These are phyloP conservation scores for Hexactinellida sp. DNA, from an alignment of 37 sponge, comb jelly and placozoan species.

Conservation along the genomic window DNA sequence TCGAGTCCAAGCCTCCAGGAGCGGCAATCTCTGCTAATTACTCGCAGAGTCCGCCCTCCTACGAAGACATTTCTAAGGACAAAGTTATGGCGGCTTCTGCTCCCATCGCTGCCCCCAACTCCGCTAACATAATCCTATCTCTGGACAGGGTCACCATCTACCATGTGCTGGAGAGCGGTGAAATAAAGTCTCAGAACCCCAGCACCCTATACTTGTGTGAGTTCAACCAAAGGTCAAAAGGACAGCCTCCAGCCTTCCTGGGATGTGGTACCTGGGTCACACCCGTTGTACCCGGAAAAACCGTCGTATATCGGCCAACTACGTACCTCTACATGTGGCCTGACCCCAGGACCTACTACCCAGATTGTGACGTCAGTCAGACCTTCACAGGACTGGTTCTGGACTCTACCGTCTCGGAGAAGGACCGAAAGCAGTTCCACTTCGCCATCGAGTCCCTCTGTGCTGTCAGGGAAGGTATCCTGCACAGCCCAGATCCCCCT, in stretches of 20 bases:
- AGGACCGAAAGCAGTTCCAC: background rate
- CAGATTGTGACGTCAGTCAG: background rate
- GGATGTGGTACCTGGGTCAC: background rate
- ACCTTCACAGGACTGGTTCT: constrained; percentile 1
- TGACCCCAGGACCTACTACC: background rate
- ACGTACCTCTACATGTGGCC: background rate
- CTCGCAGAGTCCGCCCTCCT: background rate
- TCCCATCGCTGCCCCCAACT: background rate
- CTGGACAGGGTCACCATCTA: background rate
- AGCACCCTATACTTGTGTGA: background rate
- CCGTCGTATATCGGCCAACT: background rate
- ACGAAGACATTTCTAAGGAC: background rate
- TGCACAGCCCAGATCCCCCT: background rate
- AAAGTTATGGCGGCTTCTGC: background rate
- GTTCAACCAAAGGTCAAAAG: background rate
- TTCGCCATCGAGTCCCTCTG: background rate
- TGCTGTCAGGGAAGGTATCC: background rate
- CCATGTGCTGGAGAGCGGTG: background rate
- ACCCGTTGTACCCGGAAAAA: background rate
- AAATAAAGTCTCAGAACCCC: background rate
- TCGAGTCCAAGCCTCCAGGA: background rate
- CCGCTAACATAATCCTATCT: background rate
- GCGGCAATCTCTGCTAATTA: background rate
- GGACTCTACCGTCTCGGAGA: background rate
- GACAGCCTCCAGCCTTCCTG: background rate